Percentiles rank a stretch among this genome's conserved stretches.
Conservation (phyloP, 2,888 invertebrate species). For the Drosophila differens region DNA sequence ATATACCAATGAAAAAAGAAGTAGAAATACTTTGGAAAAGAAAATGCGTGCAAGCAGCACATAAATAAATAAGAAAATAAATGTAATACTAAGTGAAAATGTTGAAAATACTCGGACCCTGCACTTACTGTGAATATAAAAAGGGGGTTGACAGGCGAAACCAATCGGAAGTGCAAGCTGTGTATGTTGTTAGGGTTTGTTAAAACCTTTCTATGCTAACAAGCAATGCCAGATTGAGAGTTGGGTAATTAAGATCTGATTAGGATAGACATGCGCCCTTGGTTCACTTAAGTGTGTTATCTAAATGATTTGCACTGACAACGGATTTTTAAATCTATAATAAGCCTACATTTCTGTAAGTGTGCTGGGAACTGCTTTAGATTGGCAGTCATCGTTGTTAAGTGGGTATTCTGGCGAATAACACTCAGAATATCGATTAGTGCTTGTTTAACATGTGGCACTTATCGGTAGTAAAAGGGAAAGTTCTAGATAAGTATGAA, state of each 20-base stretch:
- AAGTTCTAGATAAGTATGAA: neutral
- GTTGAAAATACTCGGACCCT: slow-evolving; percentile 26
- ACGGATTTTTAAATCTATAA: slow-evolving; percentile 28
- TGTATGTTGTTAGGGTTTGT: slow-evolving; percentile 7
- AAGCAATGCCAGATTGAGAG: slow-evolving; percentile 15
- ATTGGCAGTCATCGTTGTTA: neutral
- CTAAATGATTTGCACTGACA: slow-evolving; percentile 37
- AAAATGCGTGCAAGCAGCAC: slow-evolving; percentile 45
- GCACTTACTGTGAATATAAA: neutral
- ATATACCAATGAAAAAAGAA: slow-evolving; percentile 12
- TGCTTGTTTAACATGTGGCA: neutral
- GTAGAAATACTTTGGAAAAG: slow-evolving; percentile 12
- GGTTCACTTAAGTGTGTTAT: slow-evolving; percentile 17
- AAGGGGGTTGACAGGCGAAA: slow-evolving; percentile 17
- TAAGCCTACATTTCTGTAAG: slow-evolving; percentile 18
- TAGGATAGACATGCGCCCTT: slow-evolving; percentile 32
- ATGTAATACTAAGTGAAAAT: slow-evolving; percentile 75
- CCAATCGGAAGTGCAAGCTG: slow-evolving; percentile 44
- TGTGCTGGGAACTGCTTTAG: neutral
- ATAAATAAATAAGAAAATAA: slow-evolving; percentile 73
- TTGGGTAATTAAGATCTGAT: slow-evolving; percentile 60
- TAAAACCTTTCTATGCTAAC: neutral
- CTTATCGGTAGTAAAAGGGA: no score
- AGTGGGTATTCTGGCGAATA: neutral
- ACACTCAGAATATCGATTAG: neutral